A percentile compares a stretch with the other conserved stretches of the same genome.
phyloP scores from a whole-genome alignment of 2,113 vertebrate species.

The Raja brachyura region DNA sequence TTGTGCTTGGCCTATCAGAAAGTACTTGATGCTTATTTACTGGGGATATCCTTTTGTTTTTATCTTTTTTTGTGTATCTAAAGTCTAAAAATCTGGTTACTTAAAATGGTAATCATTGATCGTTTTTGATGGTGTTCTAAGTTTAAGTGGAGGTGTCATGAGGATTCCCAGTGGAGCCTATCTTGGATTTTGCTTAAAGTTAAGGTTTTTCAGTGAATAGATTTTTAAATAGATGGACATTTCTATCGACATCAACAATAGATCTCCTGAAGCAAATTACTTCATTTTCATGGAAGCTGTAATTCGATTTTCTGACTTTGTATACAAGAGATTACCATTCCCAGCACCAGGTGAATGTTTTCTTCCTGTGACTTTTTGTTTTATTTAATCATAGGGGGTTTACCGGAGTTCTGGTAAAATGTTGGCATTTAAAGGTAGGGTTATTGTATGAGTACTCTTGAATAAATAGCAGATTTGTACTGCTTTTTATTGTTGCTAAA shows the following conservation, averaged over 20 bases:
- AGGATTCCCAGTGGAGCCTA: neutral
- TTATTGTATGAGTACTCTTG: neutral
- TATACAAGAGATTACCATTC: neutral
- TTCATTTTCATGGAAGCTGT: neutral
- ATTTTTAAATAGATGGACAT: too few species aligned
- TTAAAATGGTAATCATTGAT: neutral
- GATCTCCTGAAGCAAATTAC: neutral
- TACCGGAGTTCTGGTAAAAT: neutral
- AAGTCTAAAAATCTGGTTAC: neutral
- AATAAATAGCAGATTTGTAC: neutral
- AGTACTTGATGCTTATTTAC: neutral
- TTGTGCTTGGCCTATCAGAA: neutral
- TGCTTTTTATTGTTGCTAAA: neutral
- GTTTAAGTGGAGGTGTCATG: neutral
- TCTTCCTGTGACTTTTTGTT: neutral
- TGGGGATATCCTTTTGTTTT: too few species aligned
- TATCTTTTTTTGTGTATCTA: neutral
- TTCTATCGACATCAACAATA: neutral
- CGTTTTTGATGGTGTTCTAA: neutral
- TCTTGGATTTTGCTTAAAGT: too few species aligned
- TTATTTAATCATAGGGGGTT: neutral
- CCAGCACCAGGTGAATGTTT: neutral
- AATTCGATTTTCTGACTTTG: neutral
- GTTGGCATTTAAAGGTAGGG: neutral
- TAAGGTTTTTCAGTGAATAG: too few species aligned